Base-by-base conservation (phyloP, 2,797 vertebrate species). In the Hipposideros larvatus region DNA sequence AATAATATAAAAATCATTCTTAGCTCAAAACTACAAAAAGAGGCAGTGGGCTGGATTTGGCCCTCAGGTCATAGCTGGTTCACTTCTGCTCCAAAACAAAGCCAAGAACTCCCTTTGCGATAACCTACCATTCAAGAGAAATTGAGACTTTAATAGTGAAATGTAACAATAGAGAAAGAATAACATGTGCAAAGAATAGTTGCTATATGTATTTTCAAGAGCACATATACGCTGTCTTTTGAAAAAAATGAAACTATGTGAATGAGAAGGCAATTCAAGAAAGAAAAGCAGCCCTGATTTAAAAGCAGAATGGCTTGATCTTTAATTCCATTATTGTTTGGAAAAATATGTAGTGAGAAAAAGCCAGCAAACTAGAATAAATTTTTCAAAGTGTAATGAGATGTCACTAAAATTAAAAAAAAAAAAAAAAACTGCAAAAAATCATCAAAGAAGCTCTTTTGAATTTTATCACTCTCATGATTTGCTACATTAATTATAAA, bases 311-410 rank as follows among this genome's bases (percentile, higher is more conserved):
- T 89, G 9, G 8, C 14, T 93, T 93, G 75, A 96, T 95, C 59
- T 84, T 96, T 91, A 79, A 92, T 95, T 94, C 71, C 75, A 91
- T 89, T 96, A 91, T 59, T 95, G 19, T 85, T 94, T 77, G 71
- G 85, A n/a, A 86, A 86, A 93, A 68, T 22, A 59, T 53, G 34
- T 28, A 66, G 34, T 53, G 31, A 89, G 48, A 87, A n/a, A 92
- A 88, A 93, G n/a, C 61, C n/a, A 88, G 26, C 6, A 74, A 94
- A 89, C 6, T 8, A 79, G 37, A 96, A 94, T 88, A 79, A 86
- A 83, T 96, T 85, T 95, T 66, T 96, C 86, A 86, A 80, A 77
- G 41, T 89, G 61, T 93, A 97, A 96, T 96, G 61, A 97, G 19
- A 79, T 89, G 59, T 83, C 77, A 88, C 41, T 92, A 71, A 95